A percentile compares a stretch with the other conserved stretches of the same genome.
Evolutionary conservation across 2,113 vertebrate genomes (phyloP).

Genomic region (Eleginops maclovinus): DNA sequence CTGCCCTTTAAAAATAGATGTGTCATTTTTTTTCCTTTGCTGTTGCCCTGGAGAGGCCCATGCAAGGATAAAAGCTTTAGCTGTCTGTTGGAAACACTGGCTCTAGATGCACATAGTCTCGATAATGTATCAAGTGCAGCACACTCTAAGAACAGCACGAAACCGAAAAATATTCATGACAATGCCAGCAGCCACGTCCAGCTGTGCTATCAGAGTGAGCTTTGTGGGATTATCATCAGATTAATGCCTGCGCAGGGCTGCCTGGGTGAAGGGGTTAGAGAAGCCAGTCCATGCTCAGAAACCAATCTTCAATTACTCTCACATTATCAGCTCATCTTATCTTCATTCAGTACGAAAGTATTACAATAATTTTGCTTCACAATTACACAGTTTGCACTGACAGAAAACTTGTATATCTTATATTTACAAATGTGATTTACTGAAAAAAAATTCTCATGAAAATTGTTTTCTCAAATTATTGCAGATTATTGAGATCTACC

Average conservation of each 20-base stretch:
- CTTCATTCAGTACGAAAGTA: not conserved
- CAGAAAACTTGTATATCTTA: not conserved
- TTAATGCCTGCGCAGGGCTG: conserved; percentile 67
- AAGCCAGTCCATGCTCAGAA: conserved; percentile 57
- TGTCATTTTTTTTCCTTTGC: conserved; percentile 84
- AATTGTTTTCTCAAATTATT: conserved; percentile 21
- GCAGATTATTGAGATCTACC: conserved; percentile 11
- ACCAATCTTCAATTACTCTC: conserved; percentile 41
- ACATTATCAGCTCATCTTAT: conserved; percentile 17
- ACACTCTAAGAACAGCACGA: conserved; percentile 33
- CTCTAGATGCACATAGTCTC: conserved; percentile 69
- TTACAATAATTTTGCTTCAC: not conserved
- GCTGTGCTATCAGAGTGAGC: conserved; percentile 72
- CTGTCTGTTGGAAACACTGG: conserved; percentile 77
- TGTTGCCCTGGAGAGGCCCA: conserved; percentile 87
- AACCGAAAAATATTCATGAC: conserved; percentile 60
- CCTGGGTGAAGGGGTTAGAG: conserved; percentile 71
- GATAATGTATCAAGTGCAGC: conserved; percentile 55
- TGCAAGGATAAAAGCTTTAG: conserved; percentile 83
- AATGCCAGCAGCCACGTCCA: conserved; percentile 67
- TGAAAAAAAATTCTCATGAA: not conserved
- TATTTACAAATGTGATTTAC: not conserved
- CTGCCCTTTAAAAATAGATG: conserved; percentile 93
- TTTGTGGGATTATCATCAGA: conserved; percentile 80
- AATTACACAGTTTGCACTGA: not conserved